phyloP scores from a whole-genome alignment of 1,140 invertebrate species.

The Halyomorpha halys region DNA sequence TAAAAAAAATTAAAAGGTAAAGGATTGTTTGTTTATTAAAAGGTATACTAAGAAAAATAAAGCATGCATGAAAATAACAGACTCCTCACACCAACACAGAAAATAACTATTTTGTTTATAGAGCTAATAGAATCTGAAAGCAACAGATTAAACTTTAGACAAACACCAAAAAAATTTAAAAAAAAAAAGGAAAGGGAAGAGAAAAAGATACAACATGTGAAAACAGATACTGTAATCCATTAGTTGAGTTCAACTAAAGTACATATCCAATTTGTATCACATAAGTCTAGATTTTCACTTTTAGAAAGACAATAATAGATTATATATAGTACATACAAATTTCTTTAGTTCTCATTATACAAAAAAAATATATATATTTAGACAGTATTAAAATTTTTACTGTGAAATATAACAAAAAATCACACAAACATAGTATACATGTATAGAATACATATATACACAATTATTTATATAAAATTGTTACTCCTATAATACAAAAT shows the following conservation, averaged over 20 bases:
- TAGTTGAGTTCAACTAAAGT: slow-evolving; percentile 14
- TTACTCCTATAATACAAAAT: slow-evolving; percentile 20
- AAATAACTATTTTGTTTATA: too few relatives aligned
- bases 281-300: slow-evolving; percentile 17
- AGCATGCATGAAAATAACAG: too few relatives aligned
- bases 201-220: slow-evolving; percentile 14
- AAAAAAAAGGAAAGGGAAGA: neutral
- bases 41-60: too few relatives aligned
- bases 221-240: slow-evolving; percentile 15
- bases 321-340: slow-evolving; percentile 19
- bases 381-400: slow-evolving; percentile 17
- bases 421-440: slow-evolving; percentile 12
- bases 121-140: too few relatives aligned
- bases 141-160: too few relatives aligned
- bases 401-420: slow-evolving; percentile 14
- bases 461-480: slow-evolving; percentile 11
- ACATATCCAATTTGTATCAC: slow-evolving; percentile 19
- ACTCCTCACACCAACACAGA: too few relatives aligned
- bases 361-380: slow-evolving; percentile 22
- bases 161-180: too few relatives aligned
- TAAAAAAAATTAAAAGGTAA: too few relatives aligned
- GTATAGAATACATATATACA: slow-evolving; percentile 8
- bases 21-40: too few relatives aligned
- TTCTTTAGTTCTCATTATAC: slow-evolving; percentile 7
- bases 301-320: slow-evolving; percentile 23